These are phyloP conservation scores for Ficedula albicollis DNA, from an alignment of 2,797 vertebrate species.

Conservation along the genomic window DNA sequence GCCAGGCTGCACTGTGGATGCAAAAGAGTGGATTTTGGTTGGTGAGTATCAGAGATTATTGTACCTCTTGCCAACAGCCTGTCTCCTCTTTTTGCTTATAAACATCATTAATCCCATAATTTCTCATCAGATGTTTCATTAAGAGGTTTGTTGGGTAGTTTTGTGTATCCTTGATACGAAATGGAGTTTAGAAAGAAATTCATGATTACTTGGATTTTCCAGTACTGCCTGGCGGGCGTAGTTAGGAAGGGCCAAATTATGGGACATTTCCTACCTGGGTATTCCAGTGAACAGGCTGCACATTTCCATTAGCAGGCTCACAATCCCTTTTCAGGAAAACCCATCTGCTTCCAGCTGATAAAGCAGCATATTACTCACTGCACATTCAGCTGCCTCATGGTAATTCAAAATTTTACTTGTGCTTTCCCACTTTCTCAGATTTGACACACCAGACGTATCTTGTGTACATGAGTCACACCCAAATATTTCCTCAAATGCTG, in stretches of 20 bases:
- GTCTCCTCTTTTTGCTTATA: background rate
- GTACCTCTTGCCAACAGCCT: background rate
- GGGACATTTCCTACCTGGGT: background rate
- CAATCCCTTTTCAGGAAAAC: background rate
- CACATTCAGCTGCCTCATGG: background rate
- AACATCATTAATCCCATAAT: background rate
- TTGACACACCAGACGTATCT: background rate
- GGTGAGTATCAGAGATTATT: background rate
- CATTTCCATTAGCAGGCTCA: background rate
- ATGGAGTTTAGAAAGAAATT: background rate
- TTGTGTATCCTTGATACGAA: background rate
- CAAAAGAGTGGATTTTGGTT: background rate
- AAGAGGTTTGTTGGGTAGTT: background rate
- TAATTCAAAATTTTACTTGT: background rate
- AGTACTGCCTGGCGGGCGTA: background rate
- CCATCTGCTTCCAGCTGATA: slow-evolving; percentile 28
- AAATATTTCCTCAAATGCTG: background rate
- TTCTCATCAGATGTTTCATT: background rate
- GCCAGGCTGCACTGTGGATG: background rate
- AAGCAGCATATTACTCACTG: background rate
- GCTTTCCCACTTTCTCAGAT: background rate
- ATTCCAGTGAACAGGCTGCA: background rate
- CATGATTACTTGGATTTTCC: background rate
- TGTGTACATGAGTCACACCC: background rate
- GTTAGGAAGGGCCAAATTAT: background rate